Conservation (phyloP, 2,113 vertebrate species). For the Gavia stellata region DNA sequence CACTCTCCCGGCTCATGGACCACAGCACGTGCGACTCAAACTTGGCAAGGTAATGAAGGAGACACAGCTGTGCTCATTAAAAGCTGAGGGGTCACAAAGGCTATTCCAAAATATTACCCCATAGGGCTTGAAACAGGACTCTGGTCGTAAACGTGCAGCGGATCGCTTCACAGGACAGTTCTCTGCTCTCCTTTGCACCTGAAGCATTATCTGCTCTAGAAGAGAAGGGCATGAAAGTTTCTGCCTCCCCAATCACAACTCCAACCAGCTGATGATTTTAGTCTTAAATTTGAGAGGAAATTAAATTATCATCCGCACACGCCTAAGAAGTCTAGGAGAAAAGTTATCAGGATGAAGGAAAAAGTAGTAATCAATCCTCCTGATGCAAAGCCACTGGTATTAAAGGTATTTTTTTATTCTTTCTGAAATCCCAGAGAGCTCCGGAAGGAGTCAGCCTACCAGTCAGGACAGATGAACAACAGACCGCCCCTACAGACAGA, state of each 20-base stretch:
- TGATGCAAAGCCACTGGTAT: neutral
- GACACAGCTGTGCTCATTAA: neutral
- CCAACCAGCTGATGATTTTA: neutral
- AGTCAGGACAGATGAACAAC: neutral
- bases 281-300: neutral
- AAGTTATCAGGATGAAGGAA: neutral
- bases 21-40: fast-evolving
- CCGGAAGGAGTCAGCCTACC: neutral
- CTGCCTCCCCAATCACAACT: neutral
- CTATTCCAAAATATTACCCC: neutral
- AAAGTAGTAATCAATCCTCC: neutral
- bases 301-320: neutral
- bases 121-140: neutral
- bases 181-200: neutral
- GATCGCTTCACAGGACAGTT: neutral
- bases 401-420: neutral
- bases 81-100: neutral
- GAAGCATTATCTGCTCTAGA: neutral
- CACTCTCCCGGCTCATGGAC: neutral
- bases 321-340: neutral
- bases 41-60: neutral
- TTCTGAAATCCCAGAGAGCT: neutral
- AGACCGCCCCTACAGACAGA: neutral
- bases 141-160: neutral
- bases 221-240: neutral